Evolutionary conservation across 2,797 vertebrate genomes (phyloP).

Genomic region (Hoplostethus mediterraneus): DNA sequence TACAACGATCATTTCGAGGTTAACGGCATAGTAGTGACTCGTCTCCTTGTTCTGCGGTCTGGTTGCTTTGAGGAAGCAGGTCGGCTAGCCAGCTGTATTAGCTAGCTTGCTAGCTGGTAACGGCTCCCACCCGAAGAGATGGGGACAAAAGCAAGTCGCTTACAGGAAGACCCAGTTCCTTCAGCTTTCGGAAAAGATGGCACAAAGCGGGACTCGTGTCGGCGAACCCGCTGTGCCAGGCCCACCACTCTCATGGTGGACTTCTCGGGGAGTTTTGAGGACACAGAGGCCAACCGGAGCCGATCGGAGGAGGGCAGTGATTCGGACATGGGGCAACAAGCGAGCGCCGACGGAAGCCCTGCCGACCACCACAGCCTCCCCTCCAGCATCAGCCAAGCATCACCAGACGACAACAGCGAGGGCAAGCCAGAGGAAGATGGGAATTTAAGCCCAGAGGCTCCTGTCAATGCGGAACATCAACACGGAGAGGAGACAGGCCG

Average conservation of each 20-base stretch:
- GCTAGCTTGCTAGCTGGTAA: conserved; percentile 29
- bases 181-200: conserved; percentile 81
- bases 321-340: conserved; percentile 83
- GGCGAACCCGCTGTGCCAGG: conserved; percentile 79
- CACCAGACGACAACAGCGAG: conserved; percentile 75
- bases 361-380: conserved; percentile 76
- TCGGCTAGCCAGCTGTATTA: conserved; percentile 54
- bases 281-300: conserved; percentile 82
- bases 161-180: conserved; percentile 82
- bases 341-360: conserved; percentile 82
- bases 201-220: conserved; percentile 81
- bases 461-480: conserved; percentile 66
- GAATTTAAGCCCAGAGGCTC: conserved; percentile 60
- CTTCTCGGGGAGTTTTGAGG: conserved; percentile 85
- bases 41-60: conserved; percentile 24
- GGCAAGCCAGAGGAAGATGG: conserved; percentile 74
- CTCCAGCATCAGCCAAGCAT: conserved; percentile 66
- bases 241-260: conserved; percentile 86
- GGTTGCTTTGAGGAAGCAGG: conserved; percentile 60
- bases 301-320: conserved; percentile 87
- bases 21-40: conserved; percentile 1
- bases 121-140: conserved; percentile 62
- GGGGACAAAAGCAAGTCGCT: conserved; percentile 86
- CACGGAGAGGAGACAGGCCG: conserved; percentile 82
- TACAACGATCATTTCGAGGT: conserved; percentile 58